Evolutionary conservation across 1,140 invertebrate species (phyloP).

Genomic region (Callitettix versicolor): DNA sequence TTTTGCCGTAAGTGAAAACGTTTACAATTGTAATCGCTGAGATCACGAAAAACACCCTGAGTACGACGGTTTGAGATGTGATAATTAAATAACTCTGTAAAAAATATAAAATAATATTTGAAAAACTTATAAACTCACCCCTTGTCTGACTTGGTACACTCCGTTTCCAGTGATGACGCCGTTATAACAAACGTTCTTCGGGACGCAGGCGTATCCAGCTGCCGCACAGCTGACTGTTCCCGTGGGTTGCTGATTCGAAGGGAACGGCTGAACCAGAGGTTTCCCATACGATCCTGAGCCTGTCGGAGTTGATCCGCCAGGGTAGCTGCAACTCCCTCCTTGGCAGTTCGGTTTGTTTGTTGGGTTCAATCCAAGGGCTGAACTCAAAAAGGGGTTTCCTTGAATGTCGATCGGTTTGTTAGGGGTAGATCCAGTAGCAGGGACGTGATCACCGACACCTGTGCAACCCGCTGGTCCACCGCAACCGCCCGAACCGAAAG

Average conservation of each 20-base stretch:
- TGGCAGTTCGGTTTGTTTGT: not conserved
- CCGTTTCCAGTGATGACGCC: constrained; percentile 5
- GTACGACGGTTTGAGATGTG: no score
- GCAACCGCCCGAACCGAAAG: not conserved
- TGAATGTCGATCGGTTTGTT: constrained; percentile 14
- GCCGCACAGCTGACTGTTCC: constrained; percentile 5
- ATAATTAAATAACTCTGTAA: no score
- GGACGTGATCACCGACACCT: not conserved
- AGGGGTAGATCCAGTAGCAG: not conserved
- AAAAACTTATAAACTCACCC: no score
- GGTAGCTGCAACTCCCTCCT: not conserved
- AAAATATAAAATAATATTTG: no score
- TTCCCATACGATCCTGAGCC: not conserved
- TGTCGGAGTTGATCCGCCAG: not conserved
- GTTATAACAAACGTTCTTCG: not conserved
- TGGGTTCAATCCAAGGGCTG: constrained; percentile 4
- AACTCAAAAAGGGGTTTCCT: constrained; percentile 16
- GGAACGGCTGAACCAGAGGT: no score
- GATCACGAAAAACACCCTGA: no score
- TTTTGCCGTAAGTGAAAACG: no score
- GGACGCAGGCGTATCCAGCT: not conserved
- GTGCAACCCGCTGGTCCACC: constrained; percentile 1
- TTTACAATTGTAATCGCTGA: no score
- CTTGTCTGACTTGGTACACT: not conserved
- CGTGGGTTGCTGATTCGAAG: not conserved